Evolutionary conservation across 2,113 vertebrate genomes (phyloP), one percentile per base, ranked within the genome.

Genomic region (Phodopus roborovskii): DNA sequence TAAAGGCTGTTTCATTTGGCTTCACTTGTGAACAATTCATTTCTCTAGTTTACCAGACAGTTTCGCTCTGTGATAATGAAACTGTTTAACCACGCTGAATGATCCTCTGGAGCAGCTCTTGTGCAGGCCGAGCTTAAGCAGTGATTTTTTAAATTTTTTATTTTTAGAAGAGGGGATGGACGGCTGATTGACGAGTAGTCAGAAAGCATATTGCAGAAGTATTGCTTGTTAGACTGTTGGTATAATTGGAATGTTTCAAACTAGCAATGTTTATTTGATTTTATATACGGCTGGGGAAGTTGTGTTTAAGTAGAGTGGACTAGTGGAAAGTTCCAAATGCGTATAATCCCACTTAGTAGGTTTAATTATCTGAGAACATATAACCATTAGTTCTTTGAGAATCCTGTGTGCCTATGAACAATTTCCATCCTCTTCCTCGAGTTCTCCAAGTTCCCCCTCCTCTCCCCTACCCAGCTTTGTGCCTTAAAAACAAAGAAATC

Each of bases 101-200:
- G 71, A n/a, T 10, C 19, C 3, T 39, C 53, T 1, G 5, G 2
- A n/a, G 58, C 30, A 12, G 26, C 26, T 33, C 75, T 62, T 1
- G 3, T 0, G 10, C 1, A 1, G 5, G 13, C 9, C 12, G 11
- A 2, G 0, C 85, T 88, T 42, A n/a, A 68, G 45, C 1, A 15
- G 30, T 4, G 0, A n/a, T 20, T n/a, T 56, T 53, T 45, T 45
- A 45, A 4, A 4, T 4, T 45, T 45, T 45, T 45, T 45, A 4
- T 45, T 45, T 66, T 88, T 16, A 19, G 45, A 50, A 8, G 45
- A 77, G 16, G 39, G 30, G 0, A 33, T 7, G 0, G 42, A 48
- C 7, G 20, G n/a, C 4, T 22, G 33, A 10, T 22, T 0, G 33
- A 50, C 22, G 17, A n/a, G 19, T 12, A 5, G 6, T 2, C 42